phyloP scores from a whole-genome alignment of 2,888 invertebrate genomes.

The Eilema griseolum region DNA sequence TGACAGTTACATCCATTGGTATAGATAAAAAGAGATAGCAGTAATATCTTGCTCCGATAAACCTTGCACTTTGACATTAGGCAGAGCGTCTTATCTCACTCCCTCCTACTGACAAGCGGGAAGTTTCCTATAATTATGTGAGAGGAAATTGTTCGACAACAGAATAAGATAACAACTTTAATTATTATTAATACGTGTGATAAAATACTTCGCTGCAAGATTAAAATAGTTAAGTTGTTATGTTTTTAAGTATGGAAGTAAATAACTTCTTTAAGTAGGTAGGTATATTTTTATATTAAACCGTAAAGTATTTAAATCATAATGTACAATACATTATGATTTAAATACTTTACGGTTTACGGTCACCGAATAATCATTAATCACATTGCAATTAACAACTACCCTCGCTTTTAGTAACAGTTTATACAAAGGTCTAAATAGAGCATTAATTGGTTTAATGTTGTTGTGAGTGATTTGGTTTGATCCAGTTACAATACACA shows the following conservation, averaged over 20 bases:
- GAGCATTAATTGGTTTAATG: too few species aligned
- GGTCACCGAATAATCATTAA: too few species aligned
- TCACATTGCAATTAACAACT: too few species aligned
- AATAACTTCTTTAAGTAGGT: too few species aligned
- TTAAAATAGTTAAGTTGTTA: neutral
- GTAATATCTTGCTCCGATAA: slow-evolving; percentile 49
- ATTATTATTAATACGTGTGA: neutral
- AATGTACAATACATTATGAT: too few species aligned
- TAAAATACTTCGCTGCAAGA: neutral
- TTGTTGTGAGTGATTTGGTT: too few species aligned
- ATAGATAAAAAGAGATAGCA: slow-evolving; percentile 39
- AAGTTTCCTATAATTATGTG: slow-evolving; percentile 46
- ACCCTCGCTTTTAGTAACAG: too few species aligned
- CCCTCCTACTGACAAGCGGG: slow-evolving; percentile 49
- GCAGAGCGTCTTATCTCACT: slow-evolving; percentile 59
- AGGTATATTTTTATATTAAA: neutral
- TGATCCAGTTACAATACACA: too few species aligned
- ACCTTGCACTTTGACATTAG: slow-evolving; percentile 64
- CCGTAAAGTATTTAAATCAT: neutral
- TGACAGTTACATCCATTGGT: slow-evolving; percentile 28
- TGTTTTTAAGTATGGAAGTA: neutral
- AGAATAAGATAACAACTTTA: neutral
- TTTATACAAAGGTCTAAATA: too few species aligned
- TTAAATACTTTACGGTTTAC: too few species aligned
- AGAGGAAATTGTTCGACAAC: slow-evolving; percentile 18